Evolutionary conservation across 2,797 vertebrate genomes (phyloP).

Genomic region (Myotis daubentonii): DNA sequence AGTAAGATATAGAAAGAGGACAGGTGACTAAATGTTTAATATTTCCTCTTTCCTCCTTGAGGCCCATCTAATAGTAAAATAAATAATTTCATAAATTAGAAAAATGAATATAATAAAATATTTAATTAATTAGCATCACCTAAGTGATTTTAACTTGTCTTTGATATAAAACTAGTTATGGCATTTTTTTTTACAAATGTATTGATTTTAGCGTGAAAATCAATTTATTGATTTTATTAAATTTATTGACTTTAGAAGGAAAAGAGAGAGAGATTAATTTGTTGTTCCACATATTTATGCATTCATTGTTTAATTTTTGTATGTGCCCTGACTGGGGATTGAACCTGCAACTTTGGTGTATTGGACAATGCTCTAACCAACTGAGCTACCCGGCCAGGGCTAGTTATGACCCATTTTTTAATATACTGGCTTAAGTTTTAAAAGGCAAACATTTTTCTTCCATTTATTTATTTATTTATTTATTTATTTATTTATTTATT

Average conservation of each 20-base stretch:
- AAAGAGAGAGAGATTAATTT: neutral
- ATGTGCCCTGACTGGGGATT: neutral
- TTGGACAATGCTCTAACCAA: neutral
- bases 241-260: neutral
- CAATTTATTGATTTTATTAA: no score
- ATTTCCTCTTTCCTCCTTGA: constrained; percentile 46
- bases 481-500: neutral
- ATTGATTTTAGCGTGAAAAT: no score
- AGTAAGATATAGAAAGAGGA: neutral
- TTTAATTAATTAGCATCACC: constrained; percentile 27
- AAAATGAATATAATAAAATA: constrained; percentile 66
- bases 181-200: neutral
- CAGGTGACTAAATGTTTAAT: constrained; percentile 46
- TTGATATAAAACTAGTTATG: constrained; percentile 60
- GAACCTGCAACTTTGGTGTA: neutral
- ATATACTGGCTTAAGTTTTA: neutral
- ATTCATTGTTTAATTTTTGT: neutral
- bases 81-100: constrained; percentile 47
- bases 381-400: neutral
- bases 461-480: neutral
- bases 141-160: constrained; percentile 43
- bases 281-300: neutral
- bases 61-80: constrained; percentile 42
- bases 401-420: constrained; percentile 50
- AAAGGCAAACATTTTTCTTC: constrained; percentile 36